Conservation (phyloP, 2,113 vertebrate genomes). For the Hypanus sabinus region DNA sequence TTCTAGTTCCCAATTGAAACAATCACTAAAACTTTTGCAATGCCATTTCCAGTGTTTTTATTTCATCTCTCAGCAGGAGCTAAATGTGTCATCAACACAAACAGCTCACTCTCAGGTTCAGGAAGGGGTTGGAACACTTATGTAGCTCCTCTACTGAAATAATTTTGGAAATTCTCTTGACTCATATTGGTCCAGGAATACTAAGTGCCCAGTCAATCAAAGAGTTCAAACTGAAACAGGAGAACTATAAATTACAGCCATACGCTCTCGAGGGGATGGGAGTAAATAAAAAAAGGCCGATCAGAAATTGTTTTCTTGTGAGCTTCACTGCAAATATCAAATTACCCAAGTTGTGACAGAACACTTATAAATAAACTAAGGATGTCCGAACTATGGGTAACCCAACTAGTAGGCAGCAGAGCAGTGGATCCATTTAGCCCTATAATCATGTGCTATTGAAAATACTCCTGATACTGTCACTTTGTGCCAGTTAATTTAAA, state of each 20-base stretch:
- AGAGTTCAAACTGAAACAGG: not conserved
- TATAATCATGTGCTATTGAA: not conserved
- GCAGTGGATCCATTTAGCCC: not conserved
- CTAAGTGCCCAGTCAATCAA: not conserved
- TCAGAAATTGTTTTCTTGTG: not conserved
- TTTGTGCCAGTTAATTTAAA: not conserved
- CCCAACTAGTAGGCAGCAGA: not conserved
- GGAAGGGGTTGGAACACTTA: not conserved
- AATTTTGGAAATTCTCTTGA: not conserved
- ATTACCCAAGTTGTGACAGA: not conserved
- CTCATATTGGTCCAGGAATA: not conserved
- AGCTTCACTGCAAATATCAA: not conserved
- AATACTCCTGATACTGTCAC: not conserved
- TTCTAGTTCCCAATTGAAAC: not conserved
- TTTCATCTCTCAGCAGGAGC: not conserved
- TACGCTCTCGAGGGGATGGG: not conserved
- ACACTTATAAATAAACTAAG: constrained; percentile 22
- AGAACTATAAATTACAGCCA: not conserved
- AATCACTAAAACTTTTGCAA: not conserved
- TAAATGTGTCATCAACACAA: not conserved
- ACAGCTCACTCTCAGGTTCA: not conserved
- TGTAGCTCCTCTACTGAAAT: not conserved
- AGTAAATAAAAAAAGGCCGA: not conserved
- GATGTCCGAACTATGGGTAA: not conserved
- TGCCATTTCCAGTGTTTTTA: not conserved